phyloP scores from a whole-genome alignment of 2,113 vertebrate genomes.

The Anolis carolinensis region DNA sequence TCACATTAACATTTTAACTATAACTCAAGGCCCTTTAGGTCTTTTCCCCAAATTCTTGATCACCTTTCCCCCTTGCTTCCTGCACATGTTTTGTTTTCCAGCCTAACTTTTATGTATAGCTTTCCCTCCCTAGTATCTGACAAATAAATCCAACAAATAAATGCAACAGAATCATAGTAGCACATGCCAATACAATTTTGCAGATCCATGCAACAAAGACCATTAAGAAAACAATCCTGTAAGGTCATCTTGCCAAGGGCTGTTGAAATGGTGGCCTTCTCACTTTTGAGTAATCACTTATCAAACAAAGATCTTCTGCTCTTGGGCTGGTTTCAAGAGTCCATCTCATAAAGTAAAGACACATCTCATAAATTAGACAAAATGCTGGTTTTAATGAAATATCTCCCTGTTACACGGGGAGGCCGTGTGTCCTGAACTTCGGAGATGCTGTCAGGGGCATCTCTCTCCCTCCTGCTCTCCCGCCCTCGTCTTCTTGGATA shows the following conservation, averaged over 20 bases:
- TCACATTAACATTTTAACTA: no score
- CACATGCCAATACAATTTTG: neutral
- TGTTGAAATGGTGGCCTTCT: neutral
- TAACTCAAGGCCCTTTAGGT: neutral
- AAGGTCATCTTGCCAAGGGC: neutral
- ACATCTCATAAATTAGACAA: neutral
- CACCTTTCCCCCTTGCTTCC: neutral
- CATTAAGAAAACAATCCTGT: neutral
- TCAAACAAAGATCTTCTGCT: neutral
- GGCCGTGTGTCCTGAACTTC: neutral
- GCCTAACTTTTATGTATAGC: neutral
- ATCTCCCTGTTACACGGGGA: neutral
- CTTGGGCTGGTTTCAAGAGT: neutral
- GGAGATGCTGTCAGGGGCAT: neutral
- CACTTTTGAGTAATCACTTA: neutral
- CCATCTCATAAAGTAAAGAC: neutral
- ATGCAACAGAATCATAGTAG: neutral
- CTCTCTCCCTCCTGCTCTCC: neutral
- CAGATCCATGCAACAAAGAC: neutral
- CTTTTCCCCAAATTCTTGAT: neutral
- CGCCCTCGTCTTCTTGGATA: neutral
- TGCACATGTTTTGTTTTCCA: neutral
- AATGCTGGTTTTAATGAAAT: slow-evolving; percentile 5
- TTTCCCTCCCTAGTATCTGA: neutral
- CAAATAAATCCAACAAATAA: neutral